Evolutionary conservation across 2,888 invertebrate species (phyloP).

Genomic region (Scelioninae gen. 1): DNA sequence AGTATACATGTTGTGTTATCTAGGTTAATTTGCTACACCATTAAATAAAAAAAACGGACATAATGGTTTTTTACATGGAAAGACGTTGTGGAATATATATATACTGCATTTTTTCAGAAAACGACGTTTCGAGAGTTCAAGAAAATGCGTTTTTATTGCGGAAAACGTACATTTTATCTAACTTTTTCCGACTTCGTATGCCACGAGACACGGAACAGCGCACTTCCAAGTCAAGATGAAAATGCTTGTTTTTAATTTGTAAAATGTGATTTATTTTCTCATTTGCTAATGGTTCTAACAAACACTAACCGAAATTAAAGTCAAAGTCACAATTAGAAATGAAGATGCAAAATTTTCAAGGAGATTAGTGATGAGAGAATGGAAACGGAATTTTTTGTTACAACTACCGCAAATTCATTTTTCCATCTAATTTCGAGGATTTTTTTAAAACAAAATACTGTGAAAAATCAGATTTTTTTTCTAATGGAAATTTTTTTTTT

Average conservation of each 20-base stretch:
- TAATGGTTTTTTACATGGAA: slow-evolving; percentile 12
- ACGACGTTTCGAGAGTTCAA: background rate
- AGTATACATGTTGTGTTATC: slow-evolving; percentile 26
- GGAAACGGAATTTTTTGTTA: too few species aligned
- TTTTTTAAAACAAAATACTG: too few species aligned
- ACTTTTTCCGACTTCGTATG: background rate
- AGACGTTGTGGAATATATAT: background rate
- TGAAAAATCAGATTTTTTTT: too few species aligned
- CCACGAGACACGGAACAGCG: too few species aligned
- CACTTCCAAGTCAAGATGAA: background rate
- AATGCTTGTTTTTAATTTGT: background rate
- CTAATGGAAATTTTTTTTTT: too few species aligned
- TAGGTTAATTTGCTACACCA: slow-evolving; percentile 43
- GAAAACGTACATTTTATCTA: background rate
- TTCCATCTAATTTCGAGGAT: too few species aligned
- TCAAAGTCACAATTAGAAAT: too few species aligned
- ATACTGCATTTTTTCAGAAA: background rate
- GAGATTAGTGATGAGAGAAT: too few species aligned
- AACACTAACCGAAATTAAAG: background rate
- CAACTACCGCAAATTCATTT: too few species aligned
- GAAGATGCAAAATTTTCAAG: too few species aligned
- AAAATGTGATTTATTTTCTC: background rate
- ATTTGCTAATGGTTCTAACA: background rate
- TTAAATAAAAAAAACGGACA: slow-evolving; percentile 16
- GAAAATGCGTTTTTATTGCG: background rate